Base-by-base conservation (phyloP, 2,797 vertebrate species). In the Muscicapa comitata region DNA sequence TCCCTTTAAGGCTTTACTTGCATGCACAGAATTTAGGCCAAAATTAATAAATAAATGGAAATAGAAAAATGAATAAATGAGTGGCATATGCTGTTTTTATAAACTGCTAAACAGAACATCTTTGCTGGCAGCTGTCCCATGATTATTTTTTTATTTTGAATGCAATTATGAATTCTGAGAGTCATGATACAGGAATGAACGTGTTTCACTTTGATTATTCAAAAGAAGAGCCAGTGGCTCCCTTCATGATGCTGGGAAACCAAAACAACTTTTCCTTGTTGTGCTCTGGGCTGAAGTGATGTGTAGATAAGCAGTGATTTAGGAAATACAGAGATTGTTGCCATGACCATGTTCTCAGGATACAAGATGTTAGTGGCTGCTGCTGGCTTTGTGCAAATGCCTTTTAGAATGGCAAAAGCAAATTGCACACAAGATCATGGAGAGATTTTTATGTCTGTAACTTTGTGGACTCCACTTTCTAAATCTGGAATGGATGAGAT, bases 41-140 rank as follows among this genome's bases (percentile, higher is more conserved):
- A 92, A 89, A 88, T 73, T 45, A 90, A 90, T 75, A 89, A 68
- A 78, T 59, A 90, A 87, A 45, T 28, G 17, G 50, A 61, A 94
- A 68, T 4, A 50, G 38, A 71, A 88, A 91, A 61, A 77, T 2
- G 1, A 89, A 61, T 51, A 80, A 93, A 71, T 1, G 13, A 71
- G 61, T 61, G 57, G 42, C 75, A 80, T 77, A 65, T 71, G 79
- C 65, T 86, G 63, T 10, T 86, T 76, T 83, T 61, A 80, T 72
- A 85, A 95, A 88, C 26, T 73, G 48, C 50, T 71, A 78, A 73
- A 81, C 25, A 72, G 83, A 92, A 58, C 38, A 63, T 71, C 63
- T 70, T 85, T 73, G 43, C 71, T 90, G 83, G 51, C 43, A 74
- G 78, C 82, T 80, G 58, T 74, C 54, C 43, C 37, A 35, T 45